Percentiles rank a stretch among this genome's conserved stretches.
phyloP scores from a whole-genome alignment of 2,113 vertebrate genomes.

The Tenebrosternarchus preto region DNA sequence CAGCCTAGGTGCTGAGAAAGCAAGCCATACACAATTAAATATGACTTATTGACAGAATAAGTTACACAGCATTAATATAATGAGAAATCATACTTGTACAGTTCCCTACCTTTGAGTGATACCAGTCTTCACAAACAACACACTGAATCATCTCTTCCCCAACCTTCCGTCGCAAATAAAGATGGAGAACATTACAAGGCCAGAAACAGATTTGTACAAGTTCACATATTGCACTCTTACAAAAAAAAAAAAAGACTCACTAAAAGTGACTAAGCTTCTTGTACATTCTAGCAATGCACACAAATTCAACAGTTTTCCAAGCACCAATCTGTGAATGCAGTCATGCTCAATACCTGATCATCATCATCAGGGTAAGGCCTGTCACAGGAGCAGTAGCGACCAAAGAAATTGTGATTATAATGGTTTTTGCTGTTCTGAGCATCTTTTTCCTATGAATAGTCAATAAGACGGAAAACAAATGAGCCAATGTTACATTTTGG shows the following conservation, averaged over 20 bases:
- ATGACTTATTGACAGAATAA: background rate
- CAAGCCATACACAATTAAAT: background rate
- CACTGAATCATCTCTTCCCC: constrained; percentile 98
- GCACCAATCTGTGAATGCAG: background rate
- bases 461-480: constrained; percentile 10
- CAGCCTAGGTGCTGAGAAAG: constrained; percentile 84
- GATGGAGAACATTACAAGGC: background rate
- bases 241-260: background rate
- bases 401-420: constrained; percentile 93
- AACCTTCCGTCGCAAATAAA: constrained; percentile 66
- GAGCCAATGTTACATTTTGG: background rate
- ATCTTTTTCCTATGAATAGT: constrained; percentile 80
- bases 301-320: background rate
- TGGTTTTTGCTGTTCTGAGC: constrained; percentile 81
- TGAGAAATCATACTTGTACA: background rate
- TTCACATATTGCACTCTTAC: background rate
- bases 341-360: constrained; percentile 79
- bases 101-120: constrained; percentile 86
- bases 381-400: constrained; percentile 91
- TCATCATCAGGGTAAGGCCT: constrained; percentile 91
- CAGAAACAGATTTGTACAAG: background rate
- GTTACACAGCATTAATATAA: background rate
- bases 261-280: background rate
- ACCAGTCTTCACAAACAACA: constrained; percentile 95
- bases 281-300: background rate